Evolutionary conservation across 2,888 invertebrate species (phyloP).

Genomic region (Eretmocerus hayati): DNA sequence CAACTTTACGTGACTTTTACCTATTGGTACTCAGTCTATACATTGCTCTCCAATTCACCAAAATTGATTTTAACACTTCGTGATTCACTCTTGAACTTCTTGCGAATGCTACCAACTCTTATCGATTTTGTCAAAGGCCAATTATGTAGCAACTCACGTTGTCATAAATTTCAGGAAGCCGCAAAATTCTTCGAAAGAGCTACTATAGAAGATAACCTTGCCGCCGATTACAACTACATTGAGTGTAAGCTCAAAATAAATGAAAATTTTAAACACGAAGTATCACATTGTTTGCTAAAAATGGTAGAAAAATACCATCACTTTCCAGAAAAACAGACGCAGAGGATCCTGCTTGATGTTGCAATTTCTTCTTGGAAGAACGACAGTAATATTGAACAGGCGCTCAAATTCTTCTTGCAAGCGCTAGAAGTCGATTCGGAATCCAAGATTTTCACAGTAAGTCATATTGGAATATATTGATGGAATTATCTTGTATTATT

Average conservation of each 20-base stretch:
- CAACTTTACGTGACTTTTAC: too few species aligned
- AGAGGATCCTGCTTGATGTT: not conserved
- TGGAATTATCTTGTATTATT: too few species aligned
- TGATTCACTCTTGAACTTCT: too few species aligned
- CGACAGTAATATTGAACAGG: not conserved
- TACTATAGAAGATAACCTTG: not conserved
- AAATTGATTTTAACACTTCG: too few species aligned
- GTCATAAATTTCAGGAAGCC: constrained; percentile 13
- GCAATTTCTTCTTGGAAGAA: constrained; percentile 3
- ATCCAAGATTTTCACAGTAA: too few species aligned
- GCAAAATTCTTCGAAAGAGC: constrained; percentile 8
- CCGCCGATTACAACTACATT: constrained; percentile 4
- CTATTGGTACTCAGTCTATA: too few species aligned
- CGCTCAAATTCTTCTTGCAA: constrained; percentile 7
- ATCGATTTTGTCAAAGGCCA: too few species aligned
- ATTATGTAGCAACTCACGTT: too few species aligned
- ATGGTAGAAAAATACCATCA: not conserved
- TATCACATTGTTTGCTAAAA: not conserved
- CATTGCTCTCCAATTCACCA: too few species aligned
- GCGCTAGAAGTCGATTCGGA: constrained; percentile 6
- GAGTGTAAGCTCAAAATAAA: not conserved
- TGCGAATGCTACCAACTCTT: too few species aligned
- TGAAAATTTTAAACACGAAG: constrained; percentile 4
- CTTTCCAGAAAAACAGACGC: constrained; percentile 6
- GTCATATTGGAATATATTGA: too few species aligned